A percentile compares a stretch with the other conserved stretches of the same genome.
Evolutionary conservation across 2,797 vertebrate species (phyloP).

Genomic region (Megalops cyprinoides): DNA sequence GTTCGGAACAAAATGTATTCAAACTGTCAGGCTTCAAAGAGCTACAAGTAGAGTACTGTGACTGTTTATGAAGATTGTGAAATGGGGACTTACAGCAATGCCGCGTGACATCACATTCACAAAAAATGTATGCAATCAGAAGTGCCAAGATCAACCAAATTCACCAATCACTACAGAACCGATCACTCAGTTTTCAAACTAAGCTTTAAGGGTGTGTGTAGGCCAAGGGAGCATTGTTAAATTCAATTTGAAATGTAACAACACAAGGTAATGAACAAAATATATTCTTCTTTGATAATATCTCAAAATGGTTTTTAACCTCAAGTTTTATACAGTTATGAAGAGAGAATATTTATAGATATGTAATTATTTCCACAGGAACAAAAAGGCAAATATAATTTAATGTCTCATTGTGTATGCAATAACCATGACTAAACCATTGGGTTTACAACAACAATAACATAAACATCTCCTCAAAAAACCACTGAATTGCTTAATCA

Average conservation of each 20-base stretch:
- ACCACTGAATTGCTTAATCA: neutral
- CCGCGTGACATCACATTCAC: neutral
- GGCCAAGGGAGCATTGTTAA: neutral
- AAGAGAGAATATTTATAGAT: constrained; percentile 48
- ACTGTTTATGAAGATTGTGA: neutral
- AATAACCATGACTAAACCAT: constrained; percentile 19
- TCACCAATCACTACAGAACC: neutral
- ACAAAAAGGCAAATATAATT: constrained; percentile 61
- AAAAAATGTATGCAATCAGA: neutral
- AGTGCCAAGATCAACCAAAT: neutral
- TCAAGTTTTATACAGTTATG: constrained; percentile 44
- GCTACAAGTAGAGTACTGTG: neutral
- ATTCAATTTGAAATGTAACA: neutral
- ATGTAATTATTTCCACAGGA: constrained; percentile 62
- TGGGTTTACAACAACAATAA: constrained; percentile 6
- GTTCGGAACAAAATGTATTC: too few relatives aligned
- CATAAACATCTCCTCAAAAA: neutral
- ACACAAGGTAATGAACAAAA: neutral
- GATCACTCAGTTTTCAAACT: neutral
- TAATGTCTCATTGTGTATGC: constrained; percentile 3
- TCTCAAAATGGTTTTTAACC: neutral
- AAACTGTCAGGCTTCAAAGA: neutral
- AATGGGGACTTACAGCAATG: neutral
- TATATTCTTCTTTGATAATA: neutral
- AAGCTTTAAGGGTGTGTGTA: neutral